Evolutionary conservation across 2,888 invertebrate genomes (phyloP).

Genomic region (Eumacrocentrus americanus): DNA sequence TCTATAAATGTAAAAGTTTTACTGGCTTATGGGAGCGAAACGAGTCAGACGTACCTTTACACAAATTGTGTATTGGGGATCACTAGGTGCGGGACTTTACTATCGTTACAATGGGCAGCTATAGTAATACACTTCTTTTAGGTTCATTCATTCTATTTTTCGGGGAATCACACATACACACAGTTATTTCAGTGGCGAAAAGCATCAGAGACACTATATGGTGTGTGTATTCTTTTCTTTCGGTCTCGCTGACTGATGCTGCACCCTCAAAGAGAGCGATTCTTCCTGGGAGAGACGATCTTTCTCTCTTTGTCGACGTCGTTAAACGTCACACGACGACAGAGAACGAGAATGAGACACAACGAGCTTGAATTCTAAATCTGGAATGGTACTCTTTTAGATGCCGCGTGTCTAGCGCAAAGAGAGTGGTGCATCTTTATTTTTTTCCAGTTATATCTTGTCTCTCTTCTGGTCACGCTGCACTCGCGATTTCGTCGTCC

Average conservation of each 20-base stretch:
- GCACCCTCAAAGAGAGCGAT: constrained; percentile 34
- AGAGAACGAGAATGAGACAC: background rate
- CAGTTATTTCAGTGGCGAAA: too few relatives aligned
- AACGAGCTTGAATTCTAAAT: constrained; percentile 16
- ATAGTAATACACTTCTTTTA: too few relatives aligned
- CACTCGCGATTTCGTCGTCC: constrained; percentile 9
- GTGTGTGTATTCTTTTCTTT: too few relatives aligned
- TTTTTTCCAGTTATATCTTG: constrained; percentile 16
- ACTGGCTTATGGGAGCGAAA: too few relatives aligned
- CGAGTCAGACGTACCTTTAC: too few relatives aligned
- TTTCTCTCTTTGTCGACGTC: constrained; percentile 8
- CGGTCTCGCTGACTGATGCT: constrained; percentile 19
- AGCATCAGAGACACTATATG: too few relatives aligned
- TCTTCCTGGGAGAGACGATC: constrained; percentile 50
- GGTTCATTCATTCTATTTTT: too few relatives aligned
- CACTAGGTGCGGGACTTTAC: too few relatives aligned
- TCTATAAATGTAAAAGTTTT: too few relatives aligned
- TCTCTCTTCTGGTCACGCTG: background rate
- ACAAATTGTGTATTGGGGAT: too few relatives aligned
- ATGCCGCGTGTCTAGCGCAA: constrained; percentile 1
- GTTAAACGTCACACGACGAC: background rate
- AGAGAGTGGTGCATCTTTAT: background rate
- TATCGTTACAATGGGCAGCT: too few relatives aligned
- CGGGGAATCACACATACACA: too few relatives aligned
- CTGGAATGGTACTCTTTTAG: constrained; percentile 10